Evolutionary conservation across 2,888 invertebrate species (phyloP), one percentile per base, ranked within the genome.

Genomic region (Drosophila basisetae): DNA sequence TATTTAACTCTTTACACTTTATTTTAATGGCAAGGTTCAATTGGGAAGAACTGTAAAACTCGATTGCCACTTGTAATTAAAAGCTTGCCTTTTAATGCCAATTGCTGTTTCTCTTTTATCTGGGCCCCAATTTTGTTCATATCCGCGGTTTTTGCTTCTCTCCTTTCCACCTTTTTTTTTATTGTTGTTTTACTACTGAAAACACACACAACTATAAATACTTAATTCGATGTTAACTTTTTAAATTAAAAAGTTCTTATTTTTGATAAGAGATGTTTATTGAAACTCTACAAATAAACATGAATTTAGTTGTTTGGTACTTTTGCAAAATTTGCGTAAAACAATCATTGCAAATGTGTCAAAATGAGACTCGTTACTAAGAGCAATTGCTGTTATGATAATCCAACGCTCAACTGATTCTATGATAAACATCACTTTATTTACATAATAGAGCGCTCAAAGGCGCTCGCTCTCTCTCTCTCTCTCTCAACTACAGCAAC

Each of bases 61-160:
- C 67, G 89, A 89, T 89, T 87, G 89, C 65, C 77, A 82, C 62
- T 89, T 82, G 89, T 76, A 85, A 85, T 85, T 89, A 89, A 89
- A 68, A 61, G 68, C 59, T 84, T 76, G 73, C 73, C 68, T 68
- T 70, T 84, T 76, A 80, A 74, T 84, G 68, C 37, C 70, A 74
- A 72, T 84, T 64, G 55, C 63, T 69, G 39, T 47, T 50, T 22
- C 50, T 52, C 35, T 65, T 59, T 61, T 41, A 73, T 63, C 35
- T 35, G 73, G 30, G 9, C 47, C 25, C 25, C 37, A 62, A 49
- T 39, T 54, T 43, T 33, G 16, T 59, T 47, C 2, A 22, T 47
- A 25, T 47, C 25, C 47, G 47, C 47, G 47, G 25, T 47, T 47
- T 43, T n/a, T n/a, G n/a, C n/a, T 22, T 11, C 11, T 22, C n/a